Base-by-base conservation (phyloP, 2,113 vertebrate genomes). In the Erythrocercus mccallii region DNA sequence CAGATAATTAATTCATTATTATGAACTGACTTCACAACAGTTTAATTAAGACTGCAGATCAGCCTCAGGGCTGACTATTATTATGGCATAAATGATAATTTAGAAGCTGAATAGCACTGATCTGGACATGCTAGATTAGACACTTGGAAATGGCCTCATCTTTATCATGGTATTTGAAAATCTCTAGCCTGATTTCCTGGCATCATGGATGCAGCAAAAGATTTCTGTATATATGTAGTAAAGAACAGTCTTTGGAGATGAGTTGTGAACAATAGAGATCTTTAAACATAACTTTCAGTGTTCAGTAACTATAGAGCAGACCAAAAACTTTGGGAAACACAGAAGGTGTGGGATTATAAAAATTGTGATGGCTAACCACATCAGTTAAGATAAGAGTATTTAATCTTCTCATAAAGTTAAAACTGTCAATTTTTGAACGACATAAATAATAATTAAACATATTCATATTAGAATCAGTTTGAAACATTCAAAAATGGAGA, bases 1-100 rank as follows among this genome's bases (percentile, higher is more conserved):
- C 40, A 88, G 70, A 88, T 60, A 87, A 87, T 91, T 70, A 94
- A 74, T 91, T 81, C 31, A 64, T 85, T 92, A 69, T 76, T 56
- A 21, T 68, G 38, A 85, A 90, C 53, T 61, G 37, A 79, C 53
- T 95, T 92, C 88, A 80, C 70, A 93, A 82, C 54, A 68, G 71
- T 82, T 94, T 82, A 96, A 92, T 83, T 92, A 94, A 85, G 85
- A 91, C n/a, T 93, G 45, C 50, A 76, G 48, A 56, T 82, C 61
- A 81, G 66, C 81, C 81, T 69, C 37, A 48, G 53, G 40, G 57
- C n/a, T 96, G 48, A 68, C 57, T 71, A 35, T 76, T 94, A 64
- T 76, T 92, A 74, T 78, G 85, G 44, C 18, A 53, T 48, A 64
- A 44, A 65, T 50, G 45, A 61, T 90, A 82, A 87, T 87, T 95